phyloP scores from a whole-genome alignment of 2,113 vertebrate genomes.

The Pluvialis apricaria region DNA sequence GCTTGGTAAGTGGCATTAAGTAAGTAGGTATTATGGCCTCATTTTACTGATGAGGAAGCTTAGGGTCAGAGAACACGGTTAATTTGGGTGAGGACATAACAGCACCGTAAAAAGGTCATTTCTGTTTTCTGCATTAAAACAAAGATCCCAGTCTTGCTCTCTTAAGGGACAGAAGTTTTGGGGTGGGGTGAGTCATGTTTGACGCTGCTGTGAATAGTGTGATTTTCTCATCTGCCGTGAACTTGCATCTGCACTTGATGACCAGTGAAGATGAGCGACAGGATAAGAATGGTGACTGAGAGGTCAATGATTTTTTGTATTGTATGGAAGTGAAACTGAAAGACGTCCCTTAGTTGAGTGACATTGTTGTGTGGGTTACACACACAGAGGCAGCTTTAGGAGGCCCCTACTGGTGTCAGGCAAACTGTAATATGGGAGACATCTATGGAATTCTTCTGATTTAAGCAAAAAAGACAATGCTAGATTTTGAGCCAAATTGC shows the following conservation, averaged over 20 bases:
- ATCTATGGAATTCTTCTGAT: not conserved
- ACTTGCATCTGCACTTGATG: not conserved
- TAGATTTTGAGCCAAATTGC: not conserved
- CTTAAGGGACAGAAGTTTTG: not conserved
- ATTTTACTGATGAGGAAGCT: not conserved
- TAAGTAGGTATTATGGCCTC: not conserved
- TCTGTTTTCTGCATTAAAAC: not conserved
- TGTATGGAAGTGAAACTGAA: not conserved
- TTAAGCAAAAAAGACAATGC: not conserved
- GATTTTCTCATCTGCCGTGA: not conserved
- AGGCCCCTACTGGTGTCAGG: not conserved
- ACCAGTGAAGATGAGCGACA: not conserved
- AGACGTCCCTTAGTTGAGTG: fast-evolving
- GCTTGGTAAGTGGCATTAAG: not conserved
- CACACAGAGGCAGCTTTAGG: not conserved
- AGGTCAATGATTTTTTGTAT: not conserved
- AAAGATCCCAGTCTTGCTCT: not conserved
- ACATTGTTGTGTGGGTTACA: not conserved
- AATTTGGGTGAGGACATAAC: not conserved
- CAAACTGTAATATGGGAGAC: not conserved
- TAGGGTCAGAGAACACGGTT: not conserved
- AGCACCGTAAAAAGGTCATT: not conserved
- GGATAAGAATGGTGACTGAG: not conserved
- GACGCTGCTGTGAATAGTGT: not conserved
- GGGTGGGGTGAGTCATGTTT: not conserved